A percentile compares a stretch with the other conserved stretches of the same genome.
Conservation (phyloP, 2,797 vertebrate species). For the Zenarchopterus dispar region DNA sequence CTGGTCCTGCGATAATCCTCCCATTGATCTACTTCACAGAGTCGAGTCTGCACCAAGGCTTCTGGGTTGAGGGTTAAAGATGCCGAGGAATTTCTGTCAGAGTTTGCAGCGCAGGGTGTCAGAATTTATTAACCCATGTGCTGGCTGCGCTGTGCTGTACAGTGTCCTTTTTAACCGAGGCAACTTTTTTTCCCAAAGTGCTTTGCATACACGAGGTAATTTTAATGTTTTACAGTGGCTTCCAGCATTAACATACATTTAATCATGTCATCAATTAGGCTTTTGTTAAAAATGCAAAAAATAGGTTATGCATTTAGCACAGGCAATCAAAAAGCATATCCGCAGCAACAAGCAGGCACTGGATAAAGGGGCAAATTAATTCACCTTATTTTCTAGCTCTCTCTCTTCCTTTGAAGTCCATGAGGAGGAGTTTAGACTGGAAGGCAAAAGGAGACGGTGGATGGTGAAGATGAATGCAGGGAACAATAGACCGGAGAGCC, state of each 20-base stretch:
- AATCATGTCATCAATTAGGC: slow-evolving; percentile 66
- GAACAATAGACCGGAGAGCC: slow-evolving; percentile 75
- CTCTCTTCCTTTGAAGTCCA: slow-evolving; percentile 75
- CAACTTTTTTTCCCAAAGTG: slow-evolving; percentile 58
- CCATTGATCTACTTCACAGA: slow-evolving; percentile 79
- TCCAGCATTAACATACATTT: slow-evolving; percentile 54
- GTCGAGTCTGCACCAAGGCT: slow-evolving; percentile 66
- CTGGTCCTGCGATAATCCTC: slow-evolving; percentile 78
- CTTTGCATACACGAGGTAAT: slow-evolving; percentile 45
- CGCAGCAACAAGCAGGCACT: slow-evolving; percentile 40
- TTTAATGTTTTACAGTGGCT: slow-evolving; percentile 64
- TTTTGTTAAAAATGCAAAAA: slow-evolving; percentile 62
- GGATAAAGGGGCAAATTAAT: slow-evolving; percentile 56
- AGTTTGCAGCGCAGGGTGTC: slow-evolving; percentile 59
- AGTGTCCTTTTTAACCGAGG: slow-evolving; percentile 28
- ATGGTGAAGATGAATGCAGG: slow-evolving; percentile 57
- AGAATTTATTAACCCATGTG: slow-evolving; percentile 58
- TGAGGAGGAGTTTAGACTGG: slow-evolving; percentile 58
- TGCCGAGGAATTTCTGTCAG: slow-evolving; percentile 74
- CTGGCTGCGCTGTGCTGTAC: slow-evolving; percentile 30
- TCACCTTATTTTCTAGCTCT: slow-evolving; percentile 72
- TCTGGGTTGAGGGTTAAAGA: slow-evolving; percentile 74
- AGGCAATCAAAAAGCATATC: slow-evolving; percentile 73
- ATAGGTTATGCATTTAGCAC: slow-evolving; percentile 68
- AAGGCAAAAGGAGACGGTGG: slow-evolving; percentile 63